Base-by-base conservation (phyloP, 2,113 vertebrate species). In the Mormyrus lacerda region DNA sequence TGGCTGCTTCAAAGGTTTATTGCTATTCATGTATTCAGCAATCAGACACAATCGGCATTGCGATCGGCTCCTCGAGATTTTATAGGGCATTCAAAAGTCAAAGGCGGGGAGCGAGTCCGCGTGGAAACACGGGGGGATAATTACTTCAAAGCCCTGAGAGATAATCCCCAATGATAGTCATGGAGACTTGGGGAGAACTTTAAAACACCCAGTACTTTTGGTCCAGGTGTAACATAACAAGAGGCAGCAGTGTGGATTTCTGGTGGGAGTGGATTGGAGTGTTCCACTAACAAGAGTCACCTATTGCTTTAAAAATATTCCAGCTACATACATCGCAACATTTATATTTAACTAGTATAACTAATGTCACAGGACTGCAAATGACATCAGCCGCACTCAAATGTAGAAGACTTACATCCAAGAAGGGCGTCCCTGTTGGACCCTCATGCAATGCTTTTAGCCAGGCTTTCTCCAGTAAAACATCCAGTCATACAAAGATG, bases 21-120 rank as follows among this genome's bases (percentile, higher is more conserved):
- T 94, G 89, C 58, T 94, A 95, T 95, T 95, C 93, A 95, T 95
- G 91, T 92, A 94, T 95, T 94, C 93, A 89, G 91, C 93, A 92
- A 94, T 94, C 93, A 94, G 31, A 88, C 90, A 73, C 88, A 92
- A 93, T 95, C 93, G 91, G 92, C 91, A 92, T 85, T 90, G 90
- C 86, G 90, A 94, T 94, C 91, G 86, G 89, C 94, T 94, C 93
- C 92, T 95, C 90, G 90, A 92, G 92, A 93, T 96, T 92, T 92
- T 91, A 92, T 93, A 94, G 92, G 93, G 93, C 92, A 92, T 90
- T 90, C 94, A 92, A 92, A 42, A 95, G 94, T 94, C 93, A 91
- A 92, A 92, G 93, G 91, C 53, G 93, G 91, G 94, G 92, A 92
- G 91, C 90, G 10, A 11, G 91, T 88, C 90, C 89, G 88, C 92